Percentiles rank a stretch among this genome's conserved stretches.
These are phyloP conservation scores for Brachionus plicatilis DNA, from an alignment of 1,140 invertebrate genomes.

Conservation along the genomic window DNA sequence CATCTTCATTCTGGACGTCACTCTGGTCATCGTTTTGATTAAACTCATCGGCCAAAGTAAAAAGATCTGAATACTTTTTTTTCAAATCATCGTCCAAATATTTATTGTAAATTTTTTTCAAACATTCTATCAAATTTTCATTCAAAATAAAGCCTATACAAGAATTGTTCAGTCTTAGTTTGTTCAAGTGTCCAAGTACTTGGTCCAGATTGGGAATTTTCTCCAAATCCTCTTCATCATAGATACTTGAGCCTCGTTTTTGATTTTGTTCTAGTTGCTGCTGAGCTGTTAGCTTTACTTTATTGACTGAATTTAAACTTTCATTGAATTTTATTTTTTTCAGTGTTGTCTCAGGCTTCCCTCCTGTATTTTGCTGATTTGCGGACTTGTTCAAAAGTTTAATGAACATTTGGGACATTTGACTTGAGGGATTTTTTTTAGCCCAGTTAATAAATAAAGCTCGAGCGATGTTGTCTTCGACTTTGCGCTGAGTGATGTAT, in stretches of 20 bases:
- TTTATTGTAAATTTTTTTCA: constrained; percentile 36
- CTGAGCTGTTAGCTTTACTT: constrained; percentile 20
- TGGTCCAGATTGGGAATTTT: constrained; percentile 31
- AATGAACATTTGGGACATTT: constrained; percentile 27
- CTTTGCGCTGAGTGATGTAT: constrained; percentile 11
- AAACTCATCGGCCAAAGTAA: constrained; percentile 31
- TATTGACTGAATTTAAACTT: constrained; percentile 1
- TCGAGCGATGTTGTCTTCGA: neutral
- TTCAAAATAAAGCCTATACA: constrained; percentile 5
- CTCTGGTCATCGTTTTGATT: neutral
- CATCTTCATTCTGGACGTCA: neutral
- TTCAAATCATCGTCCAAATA: constrained; percentile 35
- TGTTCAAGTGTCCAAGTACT: constrained; percentile 11
- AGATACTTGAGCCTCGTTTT: neutral
- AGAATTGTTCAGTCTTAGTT: neutral
- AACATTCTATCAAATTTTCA: neutral
- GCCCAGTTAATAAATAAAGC: constrained; percentile 15
- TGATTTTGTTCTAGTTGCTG: constrained; percentile 30
- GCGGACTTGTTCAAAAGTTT: constrained; percentile 15
- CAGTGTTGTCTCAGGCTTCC: neutral
- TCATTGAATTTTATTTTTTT: constrained; percentile 24
- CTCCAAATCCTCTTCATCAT: constrained; percentile 23
- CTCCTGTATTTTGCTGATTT: neutral
- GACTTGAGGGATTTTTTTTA: neutral
- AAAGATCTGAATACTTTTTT: constrained; percentile 33